A percentile compares a stretch with the other conserved stretches of the same genome.
Conservation (phyloP, 2,888 invertebrate species). For the Platerodrilus igneus region DNA sequence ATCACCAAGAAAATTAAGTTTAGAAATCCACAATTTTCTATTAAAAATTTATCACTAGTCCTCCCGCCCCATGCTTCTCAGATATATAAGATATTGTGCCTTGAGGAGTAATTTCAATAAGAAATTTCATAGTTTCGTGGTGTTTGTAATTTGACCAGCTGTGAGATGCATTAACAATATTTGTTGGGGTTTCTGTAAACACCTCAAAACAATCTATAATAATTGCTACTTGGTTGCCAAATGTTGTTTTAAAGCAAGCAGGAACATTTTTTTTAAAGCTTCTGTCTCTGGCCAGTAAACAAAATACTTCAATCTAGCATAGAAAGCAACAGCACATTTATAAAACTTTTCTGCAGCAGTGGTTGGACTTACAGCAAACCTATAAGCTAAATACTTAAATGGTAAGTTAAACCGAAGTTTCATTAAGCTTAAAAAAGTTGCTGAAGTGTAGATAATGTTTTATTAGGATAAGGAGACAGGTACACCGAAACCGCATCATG, state of each 20-base stretch:
- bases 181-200: background rate
- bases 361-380: conserved; percentile 1
- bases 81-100: too few relatives aligned
- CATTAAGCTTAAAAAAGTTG: background rate
- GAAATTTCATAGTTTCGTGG: too few relatives aligned
- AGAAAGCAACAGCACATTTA: background rate
- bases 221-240: too few relatives aligned
- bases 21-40: conserved; percentile 2
- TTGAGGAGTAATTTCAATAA: too few relatives aligned
- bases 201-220: too few relatives aligned
- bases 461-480: background rate
- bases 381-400: background rate
- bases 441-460: background rate
- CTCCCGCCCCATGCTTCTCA: too few relatives aligned
- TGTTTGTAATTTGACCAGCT: background rate
- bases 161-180: conserved; percentile 1
- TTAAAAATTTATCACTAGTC: too few relatives aligned
- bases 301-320: background rate
- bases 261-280: background rate
- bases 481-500: too few relatives aligned
- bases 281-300: conserved; percentile 3
- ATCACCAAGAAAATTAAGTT: too few relatives aligned
- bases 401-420: conserved; percentile 1
- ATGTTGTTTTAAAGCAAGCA: too few relatives aligned
- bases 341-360: conserved; percentile 3